Base-by-base conservation (phyloP, 2,888 invertebrate genomes). In the Eupithecia subumbrata region DNA sequence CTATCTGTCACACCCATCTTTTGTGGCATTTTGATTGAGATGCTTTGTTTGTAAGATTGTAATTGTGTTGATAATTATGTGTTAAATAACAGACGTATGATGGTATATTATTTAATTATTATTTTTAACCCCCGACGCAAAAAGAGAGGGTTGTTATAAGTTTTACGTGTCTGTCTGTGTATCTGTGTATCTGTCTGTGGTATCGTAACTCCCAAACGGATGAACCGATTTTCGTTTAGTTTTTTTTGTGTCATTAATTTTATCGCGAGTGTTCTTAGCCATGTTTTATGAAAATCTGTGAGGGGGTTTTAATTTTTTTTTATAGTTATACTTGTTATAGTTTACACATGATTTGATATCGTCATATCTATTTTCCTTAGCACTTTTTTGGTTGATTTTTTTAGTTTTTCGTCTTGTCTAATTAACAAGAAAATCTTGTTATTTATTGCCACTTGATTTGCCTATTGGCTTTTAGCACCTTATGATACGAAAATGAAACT, bases 1-100 rank as follows among this genome's bases (percentile, higher is more conserved):
- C 16, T 75, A 52, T 78, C 74, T 79, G 76, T 75, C 79, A 77
- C 74, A 78, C 71, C 45, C 45, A 69, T 34, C 69, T n/a, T 64
- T 52, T 12, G 72, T 76, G 66, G 8, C 56, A 60, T 52, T 74
- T 69, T 74, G 66, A 76, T 76, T 52, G 56, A 64, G 37, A 71
- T 68, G 48, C n/a, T 40, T 52, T 52, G 16, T 64, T 37, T 69
- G 22, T n/a, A 22, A 48, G 18, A 40, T 43, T 43, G 18, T 70
- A 34, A 40, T 56, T 43, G 18, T 70, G 22, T 43, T 74, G 4
- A 67, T 71, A 25, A 71, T 37, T 37, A 37, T 60, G 66, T 25
- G 5, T 67, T 1, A 67, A 22, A 66, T 34, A 34, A 37, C 40
- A 12, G 11, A 37, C 12, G 40, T n/a, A 22, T n/a, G 22, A 37